These are phyloP conservation scores for Crotalus tigris DNA, from an alignment of 2,113 vertebrate genomes.

Conservation along the genomic window DNA sequence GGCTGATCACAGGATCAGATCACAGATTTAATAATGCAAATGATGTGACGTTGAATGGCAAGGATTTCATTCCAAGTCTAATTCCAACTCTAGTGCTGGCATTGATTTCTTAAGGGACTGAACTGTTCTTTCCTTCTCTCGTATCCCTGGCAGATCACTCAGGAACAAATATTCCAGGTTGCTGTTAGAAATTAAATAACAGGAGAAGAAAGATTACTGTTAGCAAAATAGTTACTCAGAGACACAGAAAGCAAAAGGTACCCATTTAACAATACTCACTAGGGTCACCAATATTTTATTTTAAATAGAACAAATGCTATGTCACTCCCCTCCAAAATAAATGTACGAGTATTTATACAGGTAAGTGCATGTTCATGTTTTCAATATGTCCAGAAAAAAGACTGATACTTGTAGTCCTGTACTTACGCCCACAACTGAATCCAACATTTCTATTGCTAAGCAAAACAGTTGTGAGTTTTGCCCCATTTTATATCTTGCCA, in stretches of 20 bases:
- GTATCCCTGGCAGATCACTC: constrained; percentile 88
- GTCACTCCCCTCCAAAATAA: fast-evolving
- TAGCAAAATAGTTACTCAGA: background rate
- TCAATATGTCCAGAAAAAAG: background rate
- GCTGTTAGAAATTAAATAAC: constrained; percentile 67
- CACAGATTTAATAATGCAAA: background rate
- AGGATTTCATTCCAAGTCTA: constrained; percentile 73
- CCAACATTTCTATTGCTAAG: background rate
- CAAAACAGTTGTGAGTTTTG: background rate
- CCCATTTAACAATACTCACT: background rate
- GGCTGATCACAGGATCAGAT: no score
- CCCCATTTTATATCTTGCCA: background rate
- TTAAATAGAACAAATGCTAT: background rate
- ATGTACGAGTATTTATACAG: background rate
- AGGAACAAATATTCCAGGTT: constrained; percentile 87
- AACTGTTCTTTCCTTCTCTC: constrained; percentile 73
- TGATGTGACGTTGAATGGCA: background rate
- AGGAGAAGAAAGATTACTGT: background rate
- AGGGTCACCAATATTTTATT: background rate
- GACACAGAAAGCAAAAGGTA: background rate
- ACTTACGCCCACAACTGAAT: background rate
- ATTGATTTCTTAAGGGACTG: constrained; percentile 77
- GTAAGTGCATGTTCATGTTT: background rate
- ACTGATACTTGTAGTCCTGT: background rate
- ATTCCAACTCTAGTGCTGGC: constrained; percentile 77